Evolutionary conservation across 1,140 invertebrate genomes (phyloP).

Genomic region (Galleria mellonella): DNA sequence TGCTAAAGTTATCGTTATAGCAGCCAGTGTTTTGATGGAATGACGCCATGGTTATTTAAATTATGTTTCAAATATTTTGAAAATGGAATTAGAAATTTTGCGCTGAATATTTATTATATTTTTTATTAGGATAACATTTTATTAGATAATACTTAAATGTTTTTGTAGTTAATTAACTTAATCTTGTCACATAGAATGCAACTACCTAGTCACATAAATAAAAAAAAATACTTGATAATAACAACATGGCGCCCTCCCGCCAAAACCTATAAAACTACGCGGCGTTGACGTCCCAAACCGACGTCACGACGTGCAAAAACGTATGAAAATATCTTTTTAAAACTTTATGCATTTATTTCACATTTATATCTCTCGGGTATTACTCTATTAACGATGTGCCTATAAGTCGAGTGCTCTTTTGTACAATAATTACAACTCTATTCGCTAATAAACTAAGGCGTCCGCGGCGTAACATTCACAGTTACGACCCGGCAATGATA

Average conservation of each 20-base stretch:
- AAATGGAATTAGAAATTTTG: too few species aligned
- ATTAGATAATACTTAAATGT: too few species aligned
- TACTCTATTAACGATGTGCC: conserved; percentile 68
- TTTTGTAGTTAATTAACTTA: too few species aligned
- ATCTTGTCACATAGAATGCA: too few species aligned
- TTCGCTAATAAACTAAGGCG: conserved; percentile 60
- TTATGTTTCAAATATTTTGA: too few species aligned
- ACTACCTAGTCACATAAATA: too few species aligned
- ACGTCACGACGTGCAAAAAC: conserved; percentile 67
- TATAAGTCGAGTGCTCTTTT: conserved; percentile 64
- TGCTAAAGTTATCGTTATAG: conserved; percentile 58
- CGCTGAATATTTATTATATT: too few species aligned
- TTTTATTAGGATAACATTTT: too few species aligned
- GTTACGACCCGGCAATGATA: conserved; percentile 6
- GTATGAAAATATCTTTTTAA: conserved; percentile 71
- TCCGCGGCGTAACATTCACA: conserved; percentile 11
- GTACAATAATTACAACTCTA: conserved; percentile 64
- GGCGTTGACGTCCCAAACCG: conserved; percentile 29
- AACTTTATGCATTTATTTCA: conserved; percentile 62
- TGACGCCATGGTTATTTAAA: conserved; percentile 15
- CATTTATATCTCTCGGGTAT: conserved; percentile 58
- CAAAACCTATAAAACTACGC: conserved; percentile 45
- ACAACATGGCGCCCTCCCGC: conserved; percentile 30
- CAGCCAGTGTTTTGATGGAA: conserved; percentile 35
- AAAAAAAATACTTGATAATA: conserved; percentile 1